These are phyloP conservation scores for Enchytraeus crypticus DNA, from an alignment of 2,888 invertebrate species.

Conservation along the genomic window DNA sequence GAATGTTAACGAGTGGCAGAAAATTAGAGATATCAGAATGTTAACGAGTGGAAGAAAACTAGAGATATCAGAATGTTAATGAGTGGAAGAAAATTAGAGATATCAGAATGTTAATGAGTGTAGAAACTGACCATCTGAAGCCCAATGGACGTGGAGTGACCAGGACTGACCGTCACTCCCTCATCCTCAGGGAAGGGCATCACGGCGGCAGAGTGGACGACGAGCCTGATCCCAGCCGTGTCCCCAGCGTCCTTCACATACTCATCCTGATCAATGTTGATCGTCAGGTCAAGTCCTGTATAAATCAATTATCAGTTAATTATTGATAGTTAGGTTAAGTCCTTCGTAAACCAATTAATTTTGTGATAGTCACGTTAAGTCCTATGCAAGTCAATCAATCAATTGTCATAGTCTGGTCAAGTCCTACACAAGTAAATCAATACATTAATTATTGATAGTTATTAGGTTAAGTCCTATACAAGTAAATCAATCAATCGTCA, in stretches of 20 bases:
- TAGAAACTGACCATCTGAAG: slow-evolving; percentile 15
- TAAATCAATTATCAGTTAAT: background rate
- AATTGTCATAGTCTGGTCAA: background rate
- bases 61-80: too few species aligned
- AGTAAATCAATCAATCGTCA: too few species aligned
- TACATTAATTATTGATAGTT: too few species aligned
- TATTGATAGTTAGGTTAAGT: background rate
- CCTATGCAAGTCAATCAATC: background rate
- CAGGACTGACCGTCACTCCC: slow-evolving; percentile 24
- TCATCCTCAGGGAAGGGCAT: slow-evolving; percentile 27
- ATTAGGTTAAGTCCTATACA: too few species aligned
- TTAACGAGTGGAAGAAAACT: too few species aligned
- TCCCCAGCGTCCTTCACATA: slow-evolving; percentile 18
- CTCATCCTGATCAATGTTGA: slow-evolving; percentile 19
- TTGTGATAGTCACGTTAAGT: background rate
- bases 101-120: background rate
- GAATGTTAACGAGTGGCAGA: too few species aligned
- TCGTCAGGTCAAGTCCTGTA: slow-evolving; percentile 14
- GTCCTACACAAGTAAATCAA: background rate
- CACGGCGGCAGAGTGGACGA: slow-evolving; percentile 15
- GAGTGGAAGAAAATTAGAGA: too few species aligned
- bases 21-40: background rate
- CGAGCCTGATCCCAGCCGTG: slow-evolving; percentile 16
- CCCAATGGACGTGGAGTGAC: slow-evolving; percentile 23
- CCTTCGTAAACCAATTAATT: too few species aligned